Evolutionary conservation across 2,888 invertebrate species (phyloP), one percentile per base, ranked within the genome.

Genomic region (Orchestes rusci): DNA sequence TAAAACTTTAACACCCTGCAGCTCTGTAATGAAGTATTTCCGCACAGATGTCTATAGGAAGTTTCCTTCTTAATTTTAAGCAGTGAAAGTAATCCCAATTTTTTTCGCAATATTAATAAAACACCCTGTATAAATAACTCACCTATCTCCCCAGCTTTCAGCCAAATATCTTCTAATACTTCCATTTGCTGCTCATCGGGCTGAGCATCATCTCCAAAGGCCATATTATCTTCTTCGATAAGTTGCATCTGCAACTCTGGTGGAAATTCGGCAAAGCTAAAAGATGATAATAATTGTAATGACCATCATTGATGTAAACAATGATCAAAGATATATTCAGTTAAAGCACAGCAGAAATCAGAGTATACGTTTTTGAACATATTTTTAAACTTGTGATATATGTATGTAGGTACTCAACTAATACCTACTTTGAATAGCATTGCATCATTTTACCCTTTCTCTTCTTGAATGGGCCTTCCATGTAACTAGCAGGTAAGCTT

Each of bases 71-170:
- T n/a, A n/a, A n/a, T n/a, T n/a, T n/a, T n/a, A n/a, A n/a, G n/a
- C n/a, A n/a, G n/a, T n/a, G n/a, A n/a, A n/a, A n/a, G n/a, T n/a
- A n/a, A n/a, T n/a, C n/a, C n/a, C n/a, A n/a, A n/a, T n/a, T n/a
- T n/a, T n/a, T n/a, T n/a, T n/a, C n/a, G n/a, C n/a, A n/a, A n/a
- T n/a, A n/a, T n/a, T n/a, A n/a, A n/a, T n/a, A n/a, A n/a, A n/a
- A n/a, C n/a, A n/a, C n/a, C n/a, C n/a, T n/a, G n/a, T n/a, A n/a
- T n/a, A n/a, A n/a, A n/a, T n/a, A n/a, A n/a, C n/a, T 62, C 61
- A 76, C 75, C 84, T 69, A 84, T 82, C 69, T 85, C 84, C 34
- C 83, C 84, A 20, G 85, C 85, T 69, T 85, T 86, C 8, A 84
- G 60, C 83, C 84, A 86, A 54, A 85, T 84, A 58, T 85, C 84